Percentiles rank a stretch among this genome's conserved stretches.
Evolutionary conservation across 2,113 vertebrate genomes (phyloP).

Genomic region (Hucho hucho): DNA sequence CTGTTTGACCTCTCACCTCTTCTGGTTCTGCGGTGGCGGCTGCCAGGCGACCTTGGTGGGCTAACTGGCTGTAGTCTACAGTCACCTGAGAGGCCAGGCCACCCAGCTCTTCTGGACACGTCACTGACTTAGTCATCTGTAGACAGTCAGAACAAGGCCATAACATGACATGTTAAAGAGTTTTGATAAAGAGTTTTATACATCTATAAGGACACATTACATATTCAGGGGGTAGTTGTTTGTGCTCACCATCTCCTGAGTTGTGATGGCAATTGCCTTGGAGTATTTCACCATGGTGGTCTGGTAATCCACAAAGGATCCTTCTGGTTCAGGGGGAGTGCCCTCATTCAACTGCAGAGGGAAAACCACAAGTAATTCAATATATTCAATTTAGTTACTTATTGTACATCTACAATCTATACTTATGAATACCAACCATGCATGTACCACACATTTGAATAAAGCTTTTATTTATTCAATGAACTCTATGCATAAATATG

Average conservation of each 20-base stretch:
- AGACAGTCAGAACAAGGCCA: constrained; percentile 9
- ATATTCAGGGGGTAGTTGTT: background rate
- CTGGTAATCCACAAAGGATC: constrained; percentile 97
- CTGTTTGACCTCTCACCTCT: constrained; percentile 77
- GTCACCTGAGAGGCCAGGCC: constrained; percentile 97
- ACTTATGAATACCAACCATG: no score
- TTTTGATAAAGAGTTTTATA: background rate
- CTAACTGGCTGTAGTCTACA: constrained; percentile 94
- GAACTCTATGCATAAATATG: no score
- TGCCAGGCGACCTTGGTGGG: constrained; percentile 92
- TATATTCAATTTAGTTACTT: no score
- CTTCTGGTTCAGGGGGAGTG: constrained; percentile 89
- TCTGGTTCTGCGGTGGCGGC: constrained; percentile 93
- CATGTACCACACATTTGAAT: no score
- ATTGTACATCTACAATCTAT: no score
- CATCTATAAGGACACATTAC: background rate
- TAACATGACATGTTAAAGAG: background rate
- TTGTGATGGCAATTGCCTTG: constrained; percentile 94
- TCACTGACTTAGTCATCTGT: constrained; percentile 99
- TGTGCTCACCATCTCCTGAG: constrained; percentile 95
- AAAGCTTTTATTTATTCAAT: no score
- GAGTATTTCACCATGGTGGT: constrained; percentile 98
- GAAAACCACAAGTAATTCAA: background rate
- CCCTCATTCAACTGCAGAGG: constrained; percentile 88
- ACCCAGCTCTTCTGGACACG: constrained; percentile 95